A percentile compares a stretch with the other conserved stretches of the same genome.
Evolutionary conservation across 2,113 vertebrate species (phyloP).

Genomic region (Tetrax tetrax): DNA sequence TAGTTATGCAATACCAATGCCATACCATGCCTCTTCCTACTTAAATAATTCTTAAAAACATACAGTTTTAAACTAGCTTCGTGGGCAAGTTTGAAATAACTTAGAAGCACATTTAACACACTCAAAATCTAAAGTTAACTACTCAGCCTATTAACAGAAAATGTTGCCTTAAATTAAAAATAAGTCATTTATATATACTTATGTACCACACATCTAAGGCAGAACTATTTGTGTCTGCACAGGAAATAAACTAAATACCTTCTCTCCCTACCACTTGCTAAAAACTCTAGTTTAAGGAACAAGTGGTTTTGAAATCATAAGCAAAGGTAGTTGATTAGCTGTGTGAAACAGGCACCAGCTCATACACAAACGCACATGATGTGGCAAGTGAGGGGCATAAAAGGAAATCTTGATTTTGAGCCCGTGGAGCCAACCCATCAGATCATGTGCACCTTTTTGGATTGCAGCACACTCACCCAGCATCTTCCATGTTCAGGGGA

Average conservation of each 20-base stretch:
- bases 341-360: background rate
- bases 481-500: background rate
- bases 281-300: background rate
- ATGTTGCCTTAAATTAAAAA: background rate
- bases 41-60: background rate
- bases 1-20: too few species aligned
- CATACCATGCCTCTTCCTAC: background rate
- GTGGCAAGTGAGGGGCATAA: background rate
- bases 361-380: background rate
- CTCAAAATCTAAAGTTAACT: background rate
- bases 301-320: background rate
- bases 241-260: background rate
- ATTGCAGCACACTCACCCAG: background rate
- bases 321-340: background rate
- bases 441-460: fast-evolving
- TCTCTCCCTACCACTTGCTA: fast-evolving
- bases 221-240: background rate
- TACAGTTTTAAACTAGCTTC: background rate
- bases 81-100: background rate
- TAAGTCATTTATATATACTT: background rate
- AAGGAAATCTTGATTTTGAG: background rate
- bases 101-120: background rate
- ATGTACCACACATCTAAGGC: background rate
- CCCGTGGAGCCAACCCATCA: background rate
- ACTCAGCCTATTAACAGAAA: background rate